These are phyloP conservation scores for Drosophila ananassae DNA, from an alignment of 1,140 invertebrate genomes.

Conservation along the genomic window DNA sequence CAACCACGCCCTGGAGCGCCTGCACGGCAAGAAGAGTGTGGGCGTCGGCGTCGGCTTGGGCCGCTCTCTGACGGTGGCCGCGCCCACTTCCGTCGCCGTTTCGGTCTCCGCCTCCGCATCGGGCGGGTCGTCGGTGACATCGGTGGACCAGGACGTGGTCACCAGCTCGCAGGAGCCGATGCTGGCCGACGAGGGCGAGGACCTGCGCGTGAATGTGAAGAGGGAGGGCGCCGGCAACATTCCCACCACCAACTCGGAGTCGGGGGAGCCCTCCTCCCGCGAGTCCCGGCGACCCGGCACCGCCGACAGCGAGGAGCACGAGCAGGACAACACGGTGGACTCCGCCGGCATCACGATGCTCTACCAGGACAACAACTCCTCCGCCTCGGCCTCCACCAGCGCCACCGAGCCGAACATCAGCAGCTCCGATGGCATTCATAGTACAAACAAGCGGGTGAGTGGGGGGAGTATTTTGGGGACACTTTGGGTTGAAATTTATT, in stretches of 20 bases:
- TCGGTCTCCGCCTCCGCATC: conserved; percentile 10
- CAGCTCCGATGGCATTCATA: conserved; percentile 83
- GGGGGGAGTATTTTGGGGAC: not conserved
- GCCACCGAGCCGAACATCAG: conserved; percentile 77
- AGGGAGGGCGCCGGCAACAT: conserved; percentile 49
- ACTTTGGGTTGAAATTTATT: no score
- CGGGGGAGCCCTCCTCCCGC: not conserved
- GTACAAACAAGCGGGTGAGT: conserved; percentile 84
- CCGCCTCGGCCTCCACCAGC: conserved; percentile 70
- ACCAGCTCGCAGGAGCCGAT: conserved; percentile 89
- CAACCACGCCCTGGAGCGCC: conserved; percentile 92
- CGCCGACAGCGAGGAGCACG: conserved; percentile 83
- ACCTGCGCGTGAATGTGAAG: conserved; percentile 78
- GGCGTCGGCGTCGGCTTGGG: conserved; percentile 39
- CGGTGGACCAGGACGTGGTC: conserved; percentile 86
- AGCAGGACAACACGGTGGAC: conserved; percentile 89
- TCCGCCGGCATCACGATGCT: conserved; percentile 84
- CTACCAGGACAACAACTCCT: conserved; percentile 72
- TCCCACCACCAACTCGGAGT: conserved; percentile 1
- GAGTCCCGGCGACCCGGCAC: conserved; percentile 8
- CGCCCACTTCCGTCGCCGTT: not conserved
- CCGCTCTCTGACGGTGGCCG: conserved; percentile 18
- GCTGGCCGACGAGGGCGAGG: conserved; percentile 78
- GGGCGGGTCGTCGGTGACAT: conserved; percentile 12
- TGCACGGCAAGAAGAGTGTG: conserved; percentile 87